Base-by-base conservation (phyloP, 2,797 vertebrate genomes). In the Sorex maritimensis region DNA sequence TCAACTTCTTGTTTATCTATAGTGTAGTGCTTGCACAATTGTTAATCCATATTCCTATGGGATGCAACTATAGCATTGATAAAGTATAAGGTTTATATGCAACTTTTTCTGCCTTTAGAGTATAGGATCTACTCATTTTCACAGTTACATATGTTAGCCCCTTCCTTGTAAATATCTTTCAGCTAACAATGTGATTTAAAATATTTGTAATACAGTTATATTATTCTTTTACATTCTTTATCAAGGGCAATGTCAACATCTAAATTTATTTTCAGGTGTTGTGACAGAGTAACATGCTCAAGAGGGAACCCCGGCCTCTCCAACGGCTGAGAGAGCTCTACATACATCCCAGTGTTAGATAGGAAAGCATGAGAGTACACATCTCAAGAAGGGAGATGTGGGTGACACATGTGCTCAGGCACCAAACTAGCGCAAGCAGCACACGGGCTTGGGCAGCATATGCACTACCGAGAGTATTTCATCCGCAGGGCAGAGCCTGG, bases 51-150 rank as follows among this genome's bases (percentile, higher is more conserved):
- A 26, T 6, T 1, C 30, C 12, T 10, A 12, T 41, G 61, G 15
- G 13, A 24, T 63, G 30, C 41, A 82, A 69, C 2, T 17, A n/a
- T n/a, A 69, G 52, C 49, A 79, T 28, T 8, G 41, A 44, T n/a
- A 69, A 1, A 72, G 3, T n/a, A n/a, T 5, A 81, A 15, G 58
- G 6, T 63, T 84, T 90, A 46, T 24, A 7, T 73, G 2, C 11
- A 34, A 4, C 73, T 93, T 81, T 55, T 72, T 17, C 38, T 81
- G 19, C 24, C 19, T 88, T 82, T 90, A 75, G 41, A 23, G 72
- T 30, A 2, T 0, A 78, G 11, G 58, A 30, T 63, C 2, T n/a
- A 30, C n/a, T 90, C 49, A 69, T 81, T 81, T 90, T 14, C 52
- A 55, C 74, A 84, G 30, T 38, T 69, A 38, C 5, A 26, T 6